Evolutionary conservation across 1,140 invertebrate genomes (phyloP), one percentile per base, ranked within the genome.

Genomic region (Formica selysi): DNA sequence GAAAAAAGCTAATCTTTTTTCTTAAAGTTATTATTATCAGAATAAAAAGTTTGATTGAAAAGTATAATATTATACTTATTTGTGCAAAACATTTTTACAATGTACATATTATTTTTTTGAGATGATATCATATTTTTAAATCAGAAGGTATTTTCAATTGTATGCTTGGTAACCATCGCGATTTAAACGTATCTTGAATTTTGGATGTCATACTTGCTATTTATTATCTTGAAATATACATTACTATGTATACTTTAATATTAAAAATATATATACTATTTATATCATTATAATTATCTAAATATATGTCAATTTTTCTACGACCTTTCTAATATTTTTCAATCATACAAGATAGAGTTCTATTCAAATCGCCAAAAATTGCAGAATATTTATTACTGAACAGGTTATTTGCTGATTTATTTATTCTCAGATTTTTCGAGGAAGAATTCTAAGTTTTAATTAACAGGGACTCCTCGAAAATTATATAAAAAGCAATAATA

Each of bases 211-310:
- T 51, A 51, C 36, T 26, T 68, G 36, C 36, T 48, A 62, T 44
- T 57, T 74, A 73, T 74, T 61, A 64, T 36, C 61, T 76, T 64
- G 2, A 62, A 76, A 62, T 11, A 76, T 8, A 74, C 8, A 38
- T 57, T 38, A 26, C 22, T 61, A 48, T 64, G 38, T 65, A 76
- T 65, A 62, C 26, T 73, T 74, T 54, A 85, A 65, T 41, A 51
- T 64, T 71, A 57, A 78, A 64, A 76, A 41, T 5, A 62, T 51
- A 44, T 62, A 65, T 85, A 48, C 26, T 83, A 48, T 83, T 83
- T 83, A 61, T 85, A 41, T 65, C n/a, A 32, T 76, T 78, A 65
- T 76, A 65, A 76, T 83, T 73, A 61, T 61, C n/a, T 44, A 73
- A 29, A 81, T 22, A 81, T 32, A 32, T 59, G 26, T 41, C 36